phyloP scores from a whole-genome alignment of 2,888 invertebrate genomes.

The Eilema caniola region DNA sequence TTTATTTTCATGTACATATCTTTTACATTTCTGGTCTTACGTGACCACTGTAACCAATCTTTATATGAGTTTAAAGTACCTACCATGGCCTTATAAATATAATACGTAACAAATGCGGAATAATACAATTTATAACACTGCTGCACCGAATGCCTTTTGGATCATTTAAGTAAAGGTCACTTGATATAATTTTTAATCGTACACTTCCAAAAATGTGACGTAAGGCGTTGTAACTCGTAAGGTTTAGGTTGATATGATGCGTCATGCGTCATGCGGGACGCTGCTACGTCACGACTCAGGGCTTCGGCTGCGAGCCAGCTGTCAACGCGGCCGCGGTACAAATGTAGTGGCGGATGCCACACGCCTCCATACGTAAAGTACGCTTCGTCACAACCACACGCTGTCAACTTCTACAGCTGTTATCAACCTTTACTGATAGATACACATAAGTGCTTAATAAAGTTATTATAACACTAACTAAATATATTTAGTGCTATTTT shows the following conservation, averaged over 20 bases:
- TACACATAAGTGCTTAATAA: slow-evolving; percentile 59
- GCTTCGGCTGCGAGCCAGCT: slow-evolving; percentile 28
- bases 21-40: neutral
- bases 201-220: slow-evolving; percentile 36
- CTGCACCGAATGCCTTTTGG: neutral
- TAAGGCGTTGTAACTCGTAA: slow-evolving; percentile 28
- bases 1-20: neutral
- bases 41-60: slow-evolving; percentile 20
- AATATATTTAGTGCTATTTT: slow-evolving; percentile 27
- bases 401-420: slow-evolving; percentile 48
- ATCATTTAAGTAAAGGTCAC: slow-evolving; percentile 2
- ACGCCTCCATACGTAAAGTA: slow-evolving; percentile 70
- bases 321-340: slow-evolving; percentile 56
- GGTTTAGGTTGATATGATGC: slow-evolving; percentile 26
- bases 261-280: slow-evolving; percentile 25
- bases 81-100: slow-evolving; percentile 23
- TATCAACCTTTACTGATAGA: slow-evolving; percentile 74
- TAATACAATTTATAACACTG: slow-evolving; percentile 13
- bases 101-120: slow-evolving; percentile 20
- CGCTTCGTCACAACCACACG: slow-evolving; percentile 62
- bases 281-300: slow-evolving; percentile 48
- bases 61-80: slow-evolving; percentile 10
- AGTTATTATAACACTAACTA: slow-evolving; percentile 50
- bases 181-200: neutral
- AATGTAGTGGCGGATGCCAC: slow-evolving; percentile 54